Conservation (phyloP, 2,888 invertebrate species). For the Machimus atricapillus region DNA sequence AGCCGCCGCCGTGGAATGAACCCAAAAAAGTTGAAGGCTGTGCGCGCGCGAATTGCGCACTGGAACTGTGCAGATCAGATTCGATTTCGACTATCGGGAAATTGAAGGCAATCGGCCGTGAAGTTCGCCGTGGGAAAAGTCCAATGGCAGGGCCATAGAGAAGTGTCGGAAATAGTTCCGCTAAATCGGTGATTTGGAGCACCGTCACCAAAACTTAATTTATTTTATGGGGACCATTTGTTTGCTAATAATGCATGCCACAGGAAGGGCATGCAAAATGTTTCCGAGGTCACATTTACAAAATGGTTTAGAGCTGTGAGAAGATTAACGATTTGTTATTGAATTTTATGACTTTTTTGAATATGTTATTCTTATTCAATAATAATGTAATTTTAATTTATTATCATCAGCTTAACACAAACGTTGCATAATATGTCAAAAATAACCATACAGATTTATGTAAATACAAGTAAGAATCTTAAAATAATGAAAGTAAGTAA, state of each 20-base stretch:
- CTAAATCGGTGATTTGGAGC: neutral
- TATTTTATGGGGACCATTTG: neutral
- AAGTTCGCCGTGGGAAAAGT: neutral
- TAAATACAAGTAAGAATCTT: too few relatives aligned
- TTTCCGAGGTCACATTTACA: neutral
- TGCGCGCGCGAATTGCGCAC: neutral
- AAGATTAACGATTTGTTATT: neutral
- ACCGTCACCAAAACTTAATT: neutral
- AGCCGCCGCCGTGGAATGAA: neutral
- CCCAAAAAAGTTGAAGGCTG: constrained; percentile 23
- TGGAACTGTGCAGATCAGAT: neutral
- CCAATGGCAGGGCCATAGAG: neutral
- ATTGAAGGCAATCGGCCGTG: neutral
- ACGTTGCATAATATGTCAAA: too few relatives aligned
- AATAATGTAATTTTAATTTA: neutral
- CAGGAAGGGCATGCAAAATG: neutral
- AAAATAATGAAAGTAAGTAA: too few relatives aligned
- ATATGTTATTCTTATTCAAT: neutral
- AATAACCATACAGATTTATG: too few relatives aligned
- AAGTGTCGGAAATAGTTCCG: neutral
- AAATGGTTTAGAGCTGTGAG: neutral
- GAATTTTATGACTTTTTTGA: neutral
- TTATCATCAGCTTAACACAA: neutral
- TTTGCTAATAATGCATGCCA: neutral
- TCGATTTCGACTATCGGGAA: neutral